Percentiles rank a stretch among this genome's conserved stretches.
Evolutionary conservation across 1,140 invertebrate genomes (phyloP).

Genomic region (Coboldia fuscipes): DNA sequence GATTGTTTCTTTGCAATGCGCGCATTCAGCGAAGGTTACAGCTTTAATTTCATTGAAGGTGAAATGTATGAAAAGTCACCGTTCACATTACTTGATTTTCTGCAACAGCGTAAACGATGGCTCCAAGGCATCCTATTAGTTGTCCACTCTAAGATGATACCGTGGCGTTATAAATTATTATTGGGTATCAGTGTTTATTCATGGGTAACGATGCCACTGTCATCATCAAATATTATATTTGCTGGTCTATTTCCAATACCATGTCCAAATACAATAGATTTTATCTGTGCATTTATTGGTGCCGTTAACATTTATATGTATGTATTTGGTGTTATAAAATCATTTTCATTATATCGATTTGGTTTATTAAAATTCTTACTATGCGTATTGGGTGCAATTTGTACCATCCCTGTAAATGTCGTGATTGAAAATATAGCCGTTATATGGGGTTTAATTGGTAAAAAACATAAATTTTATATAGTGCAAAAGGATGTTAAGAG

Average conservation of each 20-base stretch:
- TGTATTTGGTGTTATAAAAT: conserved; percentile 87
- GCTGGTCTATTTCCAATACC: conserved; percentile 71
- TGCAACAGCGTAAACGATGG: conserved; percentile 93
- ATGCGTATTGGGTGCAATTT: conserved; percentile 64
- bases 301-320: conserved; percentile 92
- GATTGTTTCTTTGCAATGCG: conserved; percentile 94
- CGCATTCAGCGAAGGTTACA: conserved; percentile 63
- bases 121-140: conserved; percentile 89
- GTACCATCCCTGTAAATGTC: conserved; percentile 77
- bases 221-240: conserved; percentile 70
- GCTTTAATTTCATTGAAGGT: conserved; percentile 85
- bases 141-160: conserved; percentile 74
- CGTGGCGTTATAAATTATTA: conserved; percentile 59
- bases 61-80: conserved; percentile 98
- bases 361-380: conserved; percentile 57
- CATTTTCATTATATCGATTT: conserved; percentile 72
- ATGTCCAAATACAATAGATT: conserved; percentile 59
- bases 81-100: conserved; percentile 83
- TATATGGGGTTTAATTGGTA: conserved; percentile 75
- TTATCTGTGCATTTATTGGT: conserved; percentile 71
- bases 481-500: conserved; percentile 72
- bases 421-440: conserved; percentile 87
- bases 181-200: conserved; percentile 81
- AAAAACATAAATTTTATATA: conserved; percentile 89
- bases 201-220: conserved; percentile 86